Base-by-base conservation (phyloP, 2,888 invertebrate species). In the Clusia tigrina region DNA sequence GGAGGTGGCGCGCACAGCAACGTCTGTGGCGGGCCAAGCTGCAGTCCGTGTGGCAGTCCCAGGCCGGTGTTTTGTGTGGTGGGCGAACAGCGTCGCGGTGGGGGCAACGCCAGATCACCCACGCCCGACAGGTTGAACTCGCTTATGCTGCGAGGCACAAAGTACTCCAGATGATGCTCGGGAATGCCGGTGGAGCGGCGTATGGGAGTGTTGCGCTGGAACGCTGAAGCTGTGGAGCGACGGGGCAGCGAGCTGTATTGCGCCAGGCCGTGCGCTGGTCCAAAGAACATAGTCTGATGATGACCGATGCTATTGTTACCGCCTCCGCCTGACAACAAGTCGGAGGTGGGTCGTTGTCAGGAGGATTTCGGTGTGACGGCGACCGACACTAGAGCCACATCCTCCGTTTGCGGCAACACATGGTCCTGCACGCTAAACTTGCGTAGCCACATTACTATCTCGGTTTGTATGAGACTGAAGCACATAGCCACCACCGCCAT, bases 401-500 rank as follows among this genome's bases (percentile, higher is more conserved):
- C 84, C 66, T 87, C 87, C 1, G 84, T 83, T 69, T 87, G 86
- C 62, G 86, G 85, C 71, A 75, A 71, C 9, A 83, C 77, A 54
- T 81, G 81, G 68, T 81, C 81, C 71, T 83, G 82, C 17, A 80
- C 82, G 66, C 79, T 83, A 68, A 84, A 85, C 48, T 82, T 81
- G 26, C 85, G 79, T 68, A 85, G 70, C 83, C 84, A 84, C 63
- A 82, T 74, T 22, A 84, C 83, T 63, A 91, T 87, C 81, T 93
- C 92, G 75, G 92, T 92, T 81, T 93, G 93, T 58, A 93, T 90
- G 63, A 94, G 85, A 82, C 92, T 93, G 84, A 94, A 94, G 82
- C 93, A 93, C 91, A 92, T 93, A 38, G 94, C 93, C 55, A 94
- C 89, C 67, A 94, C 87, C 17, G 92, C 93, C 89, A 94, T 92